These are phyloP conservation scores for Ibycter americanus DNA, from an alignment of 2,797 vertebrate genomes.

Conservation along the genomic window DNA sequence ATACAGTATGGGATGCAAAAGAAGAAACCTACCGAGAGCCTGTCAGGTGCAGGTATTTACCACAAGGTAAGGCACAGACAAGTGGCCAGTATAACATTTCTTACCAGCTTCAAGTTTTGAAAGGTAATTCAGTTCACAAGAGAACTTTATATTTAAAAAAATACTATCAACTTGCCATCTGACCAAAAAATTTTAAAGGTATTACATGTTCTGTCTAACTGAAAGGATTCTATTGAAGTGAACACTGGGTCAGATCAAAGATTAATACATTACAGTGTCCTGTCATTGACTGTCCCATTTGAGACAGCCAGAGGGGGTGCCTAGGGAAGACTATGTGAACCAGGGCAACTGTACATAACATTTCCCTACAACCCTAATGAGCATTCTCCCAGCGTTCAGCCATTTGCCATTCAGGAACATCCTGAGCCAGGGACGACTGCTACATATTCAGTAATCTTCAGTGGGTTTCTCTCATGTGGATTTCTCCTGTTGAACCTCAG, in stretches of 20 bases:
- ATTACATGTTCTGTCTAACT: not conserved
- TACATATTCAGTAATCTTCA: not conserved
- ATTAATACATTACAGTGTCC: not conserved
- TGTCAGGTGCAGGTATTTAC: not conserved
- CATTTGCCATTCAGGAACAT: not conserved
- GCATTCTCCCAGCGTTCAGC: not conserved
- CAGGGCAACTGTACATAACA: not conserved
- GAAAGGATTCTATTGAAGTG: not conserved
- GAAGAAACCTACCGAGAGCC: not conserved
- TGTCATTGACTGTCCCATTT: not conserved
- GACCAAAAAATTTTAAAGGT: not conserved
- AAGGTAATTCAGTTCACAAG: not conserved
- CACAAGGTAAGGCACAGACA: not conserved
- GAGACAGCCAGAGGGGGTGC: not conserved
- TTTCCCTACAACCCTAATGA: not conserved
- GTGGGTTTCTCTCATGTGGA: not conserved
- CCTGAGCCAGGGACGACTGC: not conserved
- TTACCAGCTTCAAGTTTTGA: not conserved
- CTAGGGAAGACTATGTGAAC: not conserved
- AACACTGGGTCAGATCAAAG: not conserved
- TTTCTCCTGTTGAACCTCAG: not conserved
- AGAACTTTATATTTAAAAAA: not conserved
- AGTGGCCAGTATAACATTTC: not conserved
- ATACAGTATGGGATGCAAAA: not conserved
- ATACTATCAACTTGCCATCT: not conserved